Conservation (phyloP, 2,113 vertebrate species). For the Nycticorax nycticorax region DNA sequence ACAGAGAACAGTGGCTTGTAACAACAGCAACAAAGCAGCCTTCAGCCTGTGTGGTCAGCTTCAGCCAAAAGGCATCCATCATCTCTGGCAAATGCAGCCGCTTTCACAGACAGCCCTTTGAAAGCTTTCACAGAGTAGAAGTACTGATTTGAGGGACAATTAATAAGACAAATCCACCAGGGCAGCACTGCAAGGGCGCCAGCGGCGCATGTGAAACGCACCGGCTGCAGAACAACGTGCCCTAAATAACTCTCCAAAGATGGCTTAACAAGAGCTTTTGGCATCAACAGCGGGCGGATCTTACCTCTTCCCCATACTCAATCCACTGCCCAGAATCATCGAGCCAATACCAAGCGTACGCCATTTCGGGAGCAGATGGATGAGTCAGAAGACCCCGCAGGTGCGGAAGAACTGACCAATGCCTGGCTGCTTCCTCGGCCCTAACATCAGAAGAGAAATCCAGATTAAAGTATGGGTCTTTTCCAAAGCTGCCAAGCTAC, state of each 20-base stretch:
- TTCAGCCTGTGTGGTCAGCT: not conserved
- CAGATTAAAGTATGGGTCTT: not conserved
- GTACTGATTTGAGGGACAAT: not conserved
- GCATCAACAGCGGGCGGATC: not conserved
- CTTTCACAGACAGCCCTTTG: not conserved
- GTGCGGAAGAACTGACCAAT: constrained; percentile 52
- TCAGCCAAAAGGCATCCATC: not conserved
- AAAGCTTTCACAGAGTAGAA: not conserved
- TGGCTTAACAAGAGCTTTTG: not conserved
- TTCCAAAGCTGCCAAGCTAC: not conserved
- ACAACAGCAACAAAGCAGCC: not conserved
- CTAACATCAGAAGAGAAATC: not conserved
- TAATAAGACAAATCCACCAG: not conserved
- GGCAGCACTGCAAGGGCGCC: not conserved
- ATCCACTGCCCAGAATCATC: constrained; percentile 74
- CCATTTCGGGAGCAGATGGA: constrained; percentile 72
- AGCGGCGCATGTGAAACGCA: accelerated
- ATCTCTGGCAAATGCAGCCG: not conserved
- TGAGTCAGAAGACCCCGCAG: constrained; percentile 60
- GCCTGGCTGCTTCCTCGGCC: not conserved
- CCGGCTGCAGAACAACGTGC: not conserved
- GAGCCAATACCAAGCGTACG: constrained; percentile 84
- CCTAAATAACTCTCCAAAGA: not conserved
- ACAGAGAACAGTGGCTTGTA: not conserved
- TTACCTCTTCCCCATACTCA: constrained; percentile 82